These are phyloP conservation scores for Acromyrmex echinatior DNA, from an alignment of 1,140 invertebrate species.

Conservation along the genomic window DNA sequence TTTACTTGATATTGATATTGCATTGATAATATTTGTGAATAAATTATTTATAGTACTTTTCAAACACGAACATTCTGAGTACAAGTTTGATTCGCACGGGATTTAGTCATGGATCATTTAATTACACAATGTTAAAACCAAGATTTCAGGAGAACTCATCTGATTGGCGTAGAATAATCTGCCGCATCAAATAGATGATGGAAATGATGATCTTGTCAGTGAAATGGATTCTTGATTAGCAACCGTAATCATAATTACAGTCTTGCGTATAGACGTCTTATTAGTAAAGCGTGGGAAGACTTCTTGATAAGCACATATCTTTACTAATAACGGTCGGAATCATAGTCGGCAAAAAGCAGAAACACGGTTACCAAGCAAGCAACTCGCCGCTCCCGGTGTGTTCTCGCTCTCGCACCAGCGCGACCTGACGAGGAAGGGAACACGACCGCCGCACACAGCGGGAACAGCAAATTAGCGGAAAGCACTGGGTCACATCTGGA, in stretches of 20 bases:
- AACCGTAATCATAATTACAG: conserved; percentile 42
- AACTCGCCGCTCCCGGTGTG: conserved; percentile 43
- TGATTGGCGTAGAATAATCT: conserved; percentile 5
- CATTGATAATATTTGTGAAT: background rate
- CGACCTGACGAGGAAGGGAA: conserved; percentile 44
- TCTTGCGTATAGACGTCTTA: conserved; percentile 35
- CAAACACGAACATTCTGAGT: background rate
- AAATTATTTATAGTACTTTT: background rate
- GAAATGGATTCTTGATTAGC: conserved; percentile 19
- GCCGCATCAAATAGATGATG: background rate
- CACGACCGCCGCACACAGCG: conserved; percentile 54
- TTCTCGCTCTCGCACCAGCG: conserved; percentile 51
- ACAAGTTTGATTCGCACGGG: background rate
- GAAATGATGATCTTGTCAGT: background rate
- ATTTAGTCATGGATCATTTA: background rate
- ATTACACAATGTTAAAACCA: background rate
- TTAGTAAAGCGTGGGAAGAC: conserved; percentile 54
- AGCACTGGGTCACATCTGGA: conserved; percentile 82
- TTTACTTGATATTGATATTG: background rate
- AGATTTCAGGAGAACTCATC: background rate
- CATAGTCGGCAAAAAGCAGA: conserved; percentile 56
- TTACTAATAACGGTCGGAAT: conserved; percentile 57
- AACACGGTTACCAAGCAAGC: conserved; percentile 36
- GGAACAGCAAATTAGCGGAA: conserved; percentile 77
- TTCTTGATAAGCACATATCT: conserved; percentile 49